phyloP scores from a whole-genome alignment of 2,888 invertebrate species.

The Ariolimax columbianus region DNA sequence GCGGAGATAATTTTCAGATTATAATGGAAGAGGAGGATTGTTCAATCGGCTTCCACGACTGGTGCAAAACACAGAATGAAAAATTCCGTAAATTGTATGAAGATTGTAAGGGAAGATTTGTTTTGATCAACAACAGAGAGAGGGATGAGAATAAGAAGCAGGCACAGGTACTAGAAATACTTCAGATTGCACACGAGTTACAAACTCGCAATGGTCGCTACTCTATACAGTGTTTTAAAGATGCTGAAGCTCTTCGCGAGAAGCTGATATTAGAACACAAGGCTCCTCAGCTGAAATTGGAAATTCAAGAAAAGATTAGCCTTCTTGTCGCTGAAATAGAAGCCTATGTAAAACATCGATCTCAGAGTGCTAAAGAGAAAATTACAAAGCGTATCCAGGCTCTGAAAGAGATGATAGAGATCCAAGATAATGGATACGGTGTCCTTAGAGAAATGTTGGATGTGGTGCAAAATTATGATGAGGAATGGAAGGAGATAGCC shows the following conservation, averaged over 20 bases:
- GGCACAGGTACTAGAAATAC: background rate
- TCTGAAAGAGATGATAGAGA: background rate
- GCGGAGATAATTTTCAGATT: background rate
- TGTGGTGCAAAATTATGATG: no score
- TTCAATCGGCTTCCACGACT: background rate
- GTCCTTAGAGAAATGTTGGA: background rate
- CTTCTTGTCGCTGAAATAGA: background rate
- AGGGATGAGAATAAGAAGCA: background rate
- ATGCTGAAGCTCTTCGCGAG: no score
- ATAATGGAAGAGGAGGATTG: background rate
- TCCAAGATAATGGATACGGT: background rate
- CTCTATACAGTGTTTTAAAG: background rate
- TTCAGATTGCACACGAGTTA: background rate
- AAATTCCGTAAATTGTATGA: background rate
- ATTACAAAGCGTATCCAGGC: background rate
- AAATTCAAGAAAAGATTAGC: background rate
- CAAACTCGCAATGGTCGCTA: background rate
- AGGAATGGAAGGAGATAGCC: no score
- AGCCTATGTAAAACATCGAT: background rate
- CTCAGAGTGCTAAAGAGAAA: background rate
- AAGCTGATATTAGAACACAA: background rate
- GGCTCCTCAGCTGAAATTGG: background rate
- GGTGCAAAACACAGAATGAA: background rate
- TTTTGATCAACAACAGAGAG: constrained; percentile 8
- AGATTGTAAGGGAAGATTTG: constrained; percentile 1